Evolutionary conservation across 2,113 vertebrate genomes (phyloP), one percentile per base, ranked within the genome.

Genomic region (Crotalus helleri): DNA sequence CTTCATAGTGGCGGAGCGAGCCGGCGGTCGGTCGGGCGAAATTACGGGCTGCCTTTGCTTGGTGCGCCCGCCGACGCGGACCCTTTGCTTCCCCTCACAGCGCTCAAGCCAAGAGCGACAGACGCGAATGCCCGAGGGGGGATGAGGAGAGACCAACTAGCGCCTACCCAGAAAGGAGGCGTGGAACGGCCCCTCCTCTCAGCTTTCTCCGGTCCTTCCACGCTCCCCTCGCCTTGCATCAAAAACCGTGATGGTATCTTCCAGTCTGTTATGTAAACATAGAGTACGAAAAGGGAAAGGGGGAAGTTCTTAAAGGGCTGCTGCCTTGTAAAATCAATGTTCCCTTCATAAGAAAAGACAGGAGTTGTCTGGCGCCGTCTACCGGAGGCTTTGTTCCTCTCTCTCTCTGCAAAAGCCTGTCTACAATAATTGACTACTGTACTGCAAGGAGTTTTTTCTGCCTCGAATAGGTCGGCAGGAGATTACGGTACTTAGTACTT

Each of bases 251-350:
- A 92, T 91, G 94, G 97, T 96, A 92, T 87, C 85, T 91, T 91
- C 97, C 74, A 92, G 93, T 44, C 90, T 98, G 98, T 98, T 98
- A 98, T 98, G 98, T 98, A 98, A 98, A 98, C 98, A 98, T 97
- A 97, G 98, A 98, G 97, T 98, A 98, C 97, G 95, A 96, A 87
- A 3, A 61, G 92, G 81, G 93, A 95, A 96, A 94, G 91, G 95
- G 93, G 95, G 96, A 93, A 94, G 95, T 91, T 94, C 97, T 98
- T 98, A 98, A 98, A 98, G 97, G 96, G 95, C 92, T 95, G 95
- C 88, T 11, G 19, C 33, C 44, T 2, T n/a, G n/a, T 53, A 39
- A 88, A 51, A 33, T 4, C 51, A 19, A n/a, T 0, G 86, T n/a
- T 19, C 54, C 85, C 85, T 49, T 86, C 85, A 10, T 81, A 39